Evolutionary conservation across 2,888 invertebrate genomes (phyloP).

Genomic region (Empis livida): DNA sequence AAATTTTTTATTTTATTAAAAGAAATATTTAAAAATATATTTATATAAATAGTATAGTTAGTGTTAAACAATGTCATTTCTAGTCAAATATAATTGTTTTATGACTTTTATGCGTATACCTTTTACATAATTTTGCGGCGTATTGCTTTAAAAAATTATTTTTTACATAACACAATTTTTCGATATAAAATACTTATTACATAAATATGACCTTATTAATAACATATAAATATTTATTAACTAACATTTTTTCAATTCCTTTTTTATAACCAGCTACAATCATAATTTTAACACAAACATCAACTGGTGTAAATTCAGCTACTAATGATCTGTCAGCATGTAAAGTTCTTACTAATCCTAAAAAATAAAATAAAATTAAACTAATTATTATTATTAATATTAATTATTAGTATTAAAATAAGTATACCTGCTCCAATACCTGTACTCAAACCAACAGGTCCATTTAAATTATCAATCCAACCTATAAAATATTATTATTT

Average conservation of each 20-base stretch:
- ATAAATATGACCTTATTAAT: no score
- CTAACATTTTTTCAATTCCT: conserved; percentile 6
- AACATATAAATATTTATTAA: not conserved
- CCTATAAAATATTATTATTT: conserved; percentile 44
- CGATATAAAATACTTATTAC: not conserved
- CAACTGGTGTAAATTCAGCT: conserved; percentile 72
- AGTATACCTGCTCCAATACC: not conserved
- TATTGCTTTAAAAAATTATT: no score
- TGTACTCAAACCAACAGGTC: conserved; percentile 50
- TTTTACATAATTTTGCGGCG: no score
- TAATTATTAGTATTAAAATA: no score
- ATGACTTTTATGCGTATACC: no score
- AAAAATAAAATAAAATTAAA: no score
- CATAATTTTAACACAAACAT: conserved; percentile 59
- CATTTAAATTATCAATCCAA: conserved; percentile 89
- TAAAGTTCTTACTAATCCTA: conserved; percentile 55
- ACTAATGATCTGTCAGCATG: conserved; percentile 45
- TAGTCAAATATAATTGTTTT: no score
- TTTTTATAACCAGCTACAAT: not conserved
- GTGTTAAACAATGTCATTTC: no score
- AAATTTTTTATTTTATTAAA: no score
- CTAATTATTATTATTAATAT: no score
- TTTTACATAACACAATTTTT: no score
- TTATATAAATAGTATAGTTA: no score
- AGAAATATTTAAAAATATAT: not conserved